Base-by-base conservation (phyloP, 2,113 vertebrate species). In the Tenebrosternarchus preto region DNA sequence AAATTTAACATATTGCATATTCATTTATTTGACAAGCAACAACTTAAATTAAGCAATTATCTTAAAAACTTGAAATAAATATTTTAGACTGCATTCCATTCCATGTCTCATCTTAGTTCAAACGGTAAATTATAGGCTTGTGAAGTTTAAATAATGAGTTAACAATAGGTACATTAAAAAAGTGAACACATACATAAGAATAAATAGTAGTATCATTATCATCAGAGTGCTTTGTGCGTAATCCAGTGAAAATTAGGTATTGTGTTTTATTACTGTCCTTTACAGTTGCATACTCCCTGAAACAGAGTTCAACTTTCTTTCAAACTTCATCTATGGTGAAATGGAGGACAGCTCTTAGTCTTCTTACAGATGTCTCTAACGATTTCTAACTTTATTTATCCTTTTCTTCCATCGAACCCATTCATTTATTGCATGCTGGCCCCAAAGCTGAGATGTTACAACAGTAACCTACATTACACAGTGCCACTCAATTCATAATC, bases 41-140 rank as follows among this genome's bases (percentile, higher is more conserved):
- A n/a, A n/a, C n/a, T n/a, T n/a, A n/a, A 63, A 56, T 72, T 60
- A 74, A 12, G 1, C 39, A n/a, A n/a, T n/a, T n/a, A n/a, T n/a
- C n/a, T n/a, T n/a, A n/a, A n/a, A n/a, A n/a, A n/a, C n/a, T n/a
- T n/a, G n/a, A 86, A 75, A 27, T 19, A 74, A 77, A 63, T 80
- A 72, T 72, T 83, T 83, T 77, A 85, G 73, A 82, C 59, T 50
- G 87, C 88, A 87, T 89, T 89, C 92, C 92, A 92, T 92, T 87
- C 86, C 50, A 84, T 88, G 88, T 77, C 72, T 78, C 72, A 20
- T 87, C 86, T 90, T 88, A 90, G 91, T 92, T 80, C 87, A 87
- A 82, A 17, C 72, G 60, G 83, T 87, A 84, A 84, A 39, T 61
- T 83, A 55, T 59, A 64, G 68, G n/a, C 64, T 66, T 82, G 66